Evolutionary conservation across 2,797 vertebrate species (phyloP).

Genomic region (Myiotriccus ornatus): DNA sequence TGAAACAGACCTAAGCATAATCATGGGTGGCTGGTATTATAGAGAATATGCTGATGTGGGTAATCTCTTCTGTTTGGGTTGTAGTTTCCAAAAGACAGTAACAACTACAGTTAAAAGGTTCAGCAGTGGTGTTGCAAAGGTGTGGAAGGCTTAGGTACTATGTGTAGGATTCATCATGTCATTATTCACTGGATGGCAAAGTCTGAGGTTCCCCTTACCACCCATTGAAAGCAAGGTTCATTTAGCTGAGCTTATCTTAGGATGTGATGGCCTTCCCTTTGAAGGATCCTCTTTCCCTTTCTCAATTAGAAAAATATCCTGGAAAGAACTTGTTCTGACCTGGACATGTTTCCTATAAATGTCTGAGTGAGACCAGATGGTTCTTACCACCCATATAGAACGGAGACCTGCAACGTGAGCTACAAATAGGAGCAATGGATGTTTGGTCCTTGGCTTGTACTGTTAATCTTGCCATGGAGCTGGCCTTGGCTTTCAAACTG

Average conservation of each 20-base stretch:
- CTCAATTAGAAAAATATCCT: not conserved
- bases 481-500: not conserved
- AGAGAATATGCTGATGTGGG: not conserved
- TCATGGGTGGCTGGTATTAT: not conserved
- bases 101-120: not conserved
- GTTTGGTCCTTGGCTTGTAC: not conserved
- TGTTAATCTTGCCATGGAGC: not conserved
- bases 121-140: not conserved
- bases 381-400: not conserved
- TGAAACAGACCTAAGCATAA: not conserved
- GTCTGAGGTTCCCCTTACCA: not conserved
- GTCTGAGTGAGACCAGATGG: not conserved
- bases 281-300: not conserved
- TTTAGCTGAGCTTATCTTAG: not conserved
- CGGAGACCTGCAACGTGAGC: not conserved
- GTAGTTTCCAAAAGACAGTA: not conserved
- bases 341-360: not conserved
- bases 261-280: not conserved
- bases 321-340: not conserved
- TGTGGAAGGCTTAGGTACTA: not conserved
- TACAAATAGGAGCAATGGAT: not conserved
- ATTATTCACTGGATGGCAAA: not conserved
- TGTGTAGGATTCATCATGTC: not conserved
- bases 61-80: not conserved
- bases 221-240: not conserved